Evolutionary conservation across 2,797 vertebrate genomes (phyloP).

Genomic region (Cyprinella venusta): DNA sequence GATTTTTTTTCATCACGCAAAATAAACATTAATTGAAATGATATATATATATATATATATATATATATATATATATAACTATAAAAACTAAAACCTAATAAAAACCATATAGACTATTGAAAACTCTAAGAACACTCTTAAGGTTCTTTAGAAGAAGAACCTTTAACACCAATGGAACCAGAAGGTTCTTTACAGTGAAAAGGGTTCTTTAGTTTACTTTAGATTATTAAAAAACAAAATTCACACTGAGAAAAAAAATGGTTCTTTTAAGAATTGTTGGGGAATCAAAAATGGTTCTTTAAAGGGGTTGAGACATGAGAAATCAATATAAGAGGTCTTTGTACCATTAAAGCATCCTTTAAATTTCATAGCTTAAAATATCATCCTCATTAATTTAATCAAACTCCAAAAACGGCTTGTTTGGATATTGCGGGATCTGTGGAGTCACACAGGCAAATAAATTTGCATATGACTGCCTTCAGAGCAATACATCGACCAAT

Average conservation of each 20-base stretch:
- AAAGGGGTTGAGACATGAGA: not conserved
- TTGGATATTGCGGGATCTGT: not conserved
- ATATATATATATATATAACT: not conserved
- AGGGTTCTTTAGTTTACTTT: not conserved
- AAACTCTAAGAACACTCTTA: not conserved
- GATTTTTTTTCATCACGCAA: not conserved
- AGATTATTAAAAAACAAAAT: too few species aligned
- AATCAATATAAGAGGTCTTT: not conserved
- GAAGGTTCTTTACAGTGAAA: not conserved
- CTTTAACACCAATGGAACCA: not conserved
- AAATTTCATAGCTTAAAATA: not conserved
- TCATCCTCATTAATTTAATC: not conserved
- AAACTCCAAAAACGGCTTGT: not conserved
- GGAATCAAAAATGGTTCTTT: not conserved
- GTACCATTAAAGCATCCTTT: not conserved
- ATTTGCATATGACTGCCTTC: not conserved
- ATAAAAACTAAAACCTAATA: not conserved
- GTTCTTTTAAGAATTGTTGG: not conserved
- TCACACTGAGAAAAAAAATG: not conserved
- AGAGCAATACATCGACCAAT: not conserved
- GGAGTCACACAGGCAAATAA: too few species aligned
- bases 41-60: not conserved
- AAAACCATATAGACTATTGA: not conserved
- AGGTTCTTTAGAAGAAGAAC: not conserved
- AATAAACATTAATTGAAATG: not conserved